Evolutionary conservation across 1,140 invertebrate genomes (phyloP).

Genomic region (Drosophila nigrodunni): DNA sequence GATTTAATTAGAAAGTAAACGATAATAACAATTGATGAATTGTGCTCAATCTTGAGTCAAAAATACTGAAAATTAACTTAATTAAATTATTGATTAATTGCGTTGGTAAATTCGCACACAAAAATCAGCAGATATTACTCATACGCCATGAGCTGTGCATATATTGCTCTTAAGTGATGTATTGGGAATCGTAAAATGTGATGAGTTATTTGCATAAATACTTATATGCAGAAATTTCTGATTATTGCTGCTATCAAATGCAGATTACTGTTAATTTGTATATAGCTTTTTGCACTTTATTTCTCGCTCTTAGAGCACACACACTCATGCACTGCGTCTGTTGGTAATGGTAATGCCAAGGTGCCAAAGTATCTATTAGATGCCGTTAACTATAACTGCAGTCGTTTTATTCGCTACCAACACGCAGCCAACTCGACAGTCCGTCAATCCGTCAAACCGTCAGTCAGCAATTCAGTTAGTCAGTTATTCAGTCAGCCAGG

Average conservation of each 20-base stretch:
- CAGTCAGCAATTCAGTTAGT: slow-evolving; percentile 1
- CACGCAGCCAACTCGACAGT: slow-evolving; percentile 56
- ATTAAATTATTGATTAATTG: neutral
- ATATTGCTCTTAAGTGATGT: neutral
- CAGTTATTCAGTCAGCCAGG: neutral
- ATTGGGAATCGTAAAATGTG: neutral
- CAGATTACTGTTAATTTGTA: slow-evolving; percentile 3
- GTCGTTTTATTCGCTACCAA: slow-evolving; percentile 69
- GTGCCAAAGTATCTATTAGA: slow-evolving; percentile 81
- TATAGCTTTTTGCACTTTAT: slow-evolving; percentile 22
- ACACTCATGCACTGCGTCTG: slow-evolving; percentile 33
- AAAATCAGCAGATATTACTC: neutral
- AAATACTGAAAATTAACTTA: neutral
- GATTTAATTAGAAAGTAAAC: slow-evolving; percentile 23
- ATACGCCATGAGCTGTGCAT: neutral
- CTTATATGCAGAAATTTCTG: neutral
- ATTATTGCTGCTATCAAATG: neutral
- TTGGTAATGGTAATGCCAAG: slow-evolving; percentile 64
- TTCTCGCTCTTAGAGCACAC: slow-evolving; percentile 10
- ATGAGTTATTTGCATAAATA: neutral
- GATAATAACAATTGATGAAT: neutral
- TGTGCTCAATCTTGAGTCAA: neutral
- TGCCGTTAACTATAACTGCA: slow-evolving; percentile 78
- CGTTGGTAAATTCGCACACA: neutral
- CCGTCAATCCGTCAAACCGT: neutral